Percentiles rank a stretch among this genome's conserved stretches.
Conservation (phyloP, 2,888 invertebrate genomes). For the Apantesis nais region DNA sequence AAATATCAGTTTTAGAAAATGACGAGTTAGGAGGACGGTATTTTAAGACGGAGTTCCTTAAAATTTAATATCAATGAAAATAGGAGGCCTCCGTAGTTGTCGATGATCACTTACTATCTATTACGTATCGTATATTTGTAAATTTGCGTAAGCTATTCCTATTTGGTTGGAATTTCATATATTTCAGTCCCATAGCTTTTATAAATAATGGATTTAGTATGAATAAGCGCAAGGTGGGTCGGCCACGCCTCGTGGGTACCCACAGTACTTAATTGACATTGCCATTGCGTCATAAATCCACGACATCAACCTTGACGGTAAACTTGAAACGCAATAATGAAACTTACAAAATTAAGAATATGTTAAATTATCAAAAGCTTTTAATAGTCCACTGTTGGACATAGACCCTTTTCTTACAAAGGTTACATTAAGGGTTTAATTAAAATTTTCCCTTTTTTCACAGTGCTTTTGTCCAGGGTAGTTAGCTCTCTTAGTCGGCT, state of each 20-base stretch:
- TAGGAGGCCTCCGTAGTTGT: not conserved
- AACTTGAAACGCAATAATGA: slow-evolving; percentile 55
- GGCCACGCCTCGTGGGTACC: slow-evolving; percentile 59
- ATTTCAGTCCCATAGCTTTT: slow-evolving; percentile 39
- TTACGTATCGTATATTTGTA: not conserved
- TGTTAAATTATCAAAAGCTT: not conserved
- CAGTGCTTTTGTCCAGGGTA: too few species aligned
- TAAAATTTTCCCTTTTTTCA: too few species aligned
- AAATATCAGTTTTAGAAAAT: not conserved
- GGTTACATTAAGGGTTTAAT: too few species aligned
- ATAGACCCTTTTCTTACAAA: too few species aligned
- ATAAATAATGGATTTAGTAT: slow-evolving; percentile 54
- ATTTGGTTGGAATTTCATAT: slow-evolving; percentile 29
- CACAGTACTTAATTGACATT: slow-evolving; percentile 41
- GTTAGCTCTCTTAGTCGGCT: too few species aligned
- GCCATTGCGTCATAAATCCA: slow-evolving; percentile 56
- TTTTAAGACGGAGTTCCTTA: not conserved
- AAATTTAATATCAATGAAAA: not conserved
- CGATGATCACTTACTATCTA: not conserved
- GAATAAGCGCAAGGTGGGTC: slow-evolving; percentile 60
- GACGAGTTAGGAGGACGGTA: not conserved
- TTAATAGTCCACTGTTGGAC: too few species aligned
- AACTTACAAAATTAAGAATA: slow-evolving; percentile 42
- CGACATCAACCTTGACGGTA: slow-evolving; percentile 58
- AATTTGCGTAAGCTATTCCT: not conserved